Evolutionary conservation across 1,140 invertebrate genomes (phyloP).

Genomic region (Cepaea nemoralis): DNA sequence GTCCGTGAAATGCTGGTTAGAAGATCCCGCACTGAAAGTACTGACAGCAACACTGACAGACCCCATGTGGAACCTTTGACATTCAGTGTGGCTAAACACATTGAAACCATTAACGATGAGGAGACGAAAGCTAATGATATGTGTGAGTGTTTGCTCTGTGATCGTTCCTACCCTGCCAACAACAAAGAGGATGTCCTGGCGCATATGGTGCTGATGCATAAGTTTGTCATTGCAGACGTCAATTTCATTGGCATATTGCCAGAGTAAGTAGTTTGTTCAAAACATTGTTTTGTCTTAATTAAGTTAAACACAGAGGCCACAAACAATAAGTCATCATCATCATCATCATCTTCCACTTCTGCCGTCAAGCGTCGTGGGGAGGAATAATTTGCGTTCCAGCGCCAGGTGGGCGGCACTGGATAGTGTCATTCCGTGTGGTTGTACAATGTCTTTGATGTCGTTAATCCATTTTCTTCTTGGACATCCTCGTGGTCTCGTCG

Average conservation of each 20-base stretch:
- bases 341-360: no score
- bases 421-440: no score
- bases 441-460: no score
- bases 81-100: not conserved
- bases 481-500: no score
- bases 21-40: not conserved
- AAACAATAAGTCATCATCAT: no score
- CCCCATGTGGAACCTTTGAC: constrained; percentile 45
- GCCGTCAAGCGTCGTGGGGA: no score
- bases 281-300: no score
- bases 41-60: not conserved
- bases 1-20: not conserved
- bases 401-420: no score
- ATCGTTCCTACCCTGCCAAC: constrained; percentile 38
- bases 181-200: constrained; percentile 75
- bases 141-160: constrained; percentile 53
- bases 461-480: no score
- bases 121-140: not conserved
- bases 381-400: no score
- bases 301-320: no score
- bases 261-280: constrained; percentile 73
- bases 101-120: not conserved
- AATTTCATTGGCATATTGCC: constrained; percentile 82
- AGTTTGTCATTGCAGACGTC: constrained; percentile 85
- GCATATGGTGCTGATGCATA: constrained; percentile 83